Evolutionary conservation across 2,888 invertebrate genomes (phyloP), one percentile per base, ranked within the genome.

Genomic region (Aplocera efformata): DNA sequence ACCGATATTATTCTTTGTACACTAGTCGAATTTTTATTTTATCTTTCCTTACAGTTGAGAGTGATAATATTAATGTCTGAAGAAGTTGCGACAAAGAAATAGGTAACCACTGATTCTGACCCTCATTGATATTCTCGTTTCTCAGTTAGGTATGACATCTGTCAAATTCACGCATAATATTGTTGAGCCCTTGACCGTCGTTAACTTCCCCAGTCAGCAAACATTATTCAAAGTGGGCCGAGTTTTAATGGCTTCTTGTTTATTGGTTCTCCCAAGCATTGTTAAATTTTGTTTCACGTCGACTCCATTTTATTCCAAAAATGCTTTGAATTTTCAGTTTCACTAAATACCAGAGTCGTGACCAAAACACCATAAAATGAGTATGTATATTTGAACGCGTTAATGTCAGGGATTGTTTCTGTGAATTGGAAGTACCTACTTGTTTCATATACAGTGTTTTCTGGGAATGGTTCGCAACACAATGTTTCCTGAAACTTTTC

Each of bases 111-210:
- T 41, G 48, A 46, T 25, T 40, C 42, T 39, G 45, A 42, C 44
- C 48, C 49, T 52, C 42, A 52, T 50, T 52, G 55, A 50, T 47
- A 48, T 52, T 55, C 50, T 50, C 50, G 39, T 52, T 55, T 52
- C 50, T 48, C 47, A 52, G 48, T 48, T 50, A n/a, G n/a, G n/a
- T n/a, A 48, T 52, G 55, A 50, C 52, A 52, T 52, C 55, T 55
- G 55, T 55, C 55, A 55, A 52, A 55, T 44, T 55, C 55, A 55
- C 42, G 50, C 50, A 55, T 52, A 52, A 50, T 52, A 52, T 55
- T 52, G 52, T 52, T 45, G 43, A 48, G 49, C 49, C 54, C 51
- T 51, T 51, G 55, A 52, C 52, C 55, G 52, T 55, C 55, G 52
- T 55, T 55, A 55, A 52, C 50, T 48, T 51, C 27, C 46, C 41